Conservation (phyloP, 2,888 invertebrate species). For the Trissolcus brochymenae region DNA sequence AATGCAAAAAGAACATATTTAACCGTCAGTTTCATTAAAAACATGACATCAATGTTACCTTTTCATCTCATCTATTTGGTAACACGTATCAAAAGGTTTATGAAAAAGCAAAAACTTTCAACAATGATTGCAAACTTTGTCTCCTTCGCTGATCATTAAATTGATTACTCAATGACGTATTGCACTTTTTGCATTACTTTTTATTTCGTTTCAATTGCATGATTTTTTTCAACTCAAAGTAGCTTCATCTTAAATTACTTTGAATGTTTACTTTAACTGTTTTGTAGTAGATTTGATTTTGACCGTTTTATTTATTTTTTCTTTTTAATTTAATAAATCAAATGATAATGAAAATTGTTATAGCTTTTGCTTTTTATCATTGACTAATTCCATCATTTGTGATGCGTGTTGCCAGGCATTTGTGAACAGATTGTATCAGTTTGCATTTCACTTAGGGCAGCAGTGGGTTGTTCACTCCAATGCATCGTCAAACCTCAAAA, state of each 20-base stretch:
- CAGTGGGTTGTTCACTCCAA: slow-evolving; percentile 83
- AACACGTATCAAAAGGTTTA: slow-evolving; percentile 49
- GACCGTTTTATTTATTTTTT: neutral
- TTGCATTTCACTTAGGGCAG: slow-evolving; percentile 87
- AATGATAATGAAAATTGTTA: slow-evolving; percentile 27
- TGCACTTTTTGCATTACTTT: slow-evolving; percentile 57
- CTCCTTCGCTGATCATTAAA: slow-evolving; percentile 10
- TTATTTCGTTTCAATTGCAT: slow-evolving; percentile 30
- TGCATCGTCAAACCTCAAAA: slow-evolving; percentile 81
- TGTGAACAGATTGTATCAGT: slow-evolving; percentile 82
- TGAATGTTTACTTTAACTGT: neutral
- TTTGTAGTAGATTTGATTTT: slow-evolving; percentile 1
- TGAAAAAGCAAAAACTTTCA: slow-evolving; percentile 46
- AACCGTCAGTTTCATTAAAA: slow-evolving; percentile 26
- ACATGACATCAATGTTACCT: slow-evolving; percentile 9
- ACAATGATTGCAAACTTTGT: slow-evolving; percentile 14
- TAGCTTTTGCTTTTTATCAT: slow-evolving; percentile 67
- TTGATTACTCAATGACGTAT: slow-evolving; percentile 46
- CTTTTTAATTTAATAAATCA: neutral
- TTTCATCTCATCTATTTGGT: slow-evolving; percentile 38
- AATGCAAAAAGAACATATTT: slow-evolving; percentile 58
- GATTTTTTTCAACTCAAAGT: slow-evolving; percentile 8
- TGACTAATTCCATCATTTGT: slow-evolving; percentile 76
- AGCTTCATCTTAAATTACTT: neutral
- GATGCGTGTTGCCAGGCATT: slow-evolving; percentile 79